Conservation (phyloP, 2,797 vertebrate genomes). For the Lateolabrax maculatus region DNA sequence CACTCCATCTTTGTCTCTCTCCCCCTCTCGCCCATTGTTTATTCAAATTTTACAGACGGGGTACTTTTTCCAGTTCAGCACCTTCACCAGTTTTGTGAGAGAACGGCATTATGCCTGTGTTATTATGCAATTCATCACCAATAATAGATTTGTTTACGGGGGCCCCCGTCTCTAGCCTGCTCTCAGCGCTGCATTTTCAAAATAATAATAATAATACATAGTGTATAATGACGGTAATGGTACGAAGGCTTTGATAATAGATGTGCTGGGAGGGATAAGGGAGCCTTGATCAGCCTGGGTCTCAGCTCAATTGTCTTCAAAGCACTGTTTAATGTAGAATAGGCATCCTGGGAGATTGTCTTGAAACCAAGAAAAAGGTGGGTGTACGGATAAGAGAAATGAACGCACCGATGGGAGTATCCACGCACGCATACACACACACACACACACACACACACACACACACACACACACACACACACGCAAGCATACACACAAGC, state of each 20-base stretch:
- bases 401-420: conserved; percentile 74
- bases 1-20: conserved; percentile 77
- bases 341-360: conserved; percentile 83
- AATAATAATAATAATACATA: conserved; percentile 89
- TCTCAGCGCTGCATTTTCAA: conserved; percentile 87
- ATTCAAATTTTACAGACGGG: conserved; percentile 90
- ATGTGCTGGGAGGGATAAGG: conserved; percentile 84
- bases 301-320: conserved; percentile 87
- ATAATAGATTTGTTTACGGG: conserved; percentile 92
- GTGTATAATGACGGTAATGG: conserved; percentile 88
- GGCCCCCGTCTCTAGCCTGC: conserved; percentile 82
- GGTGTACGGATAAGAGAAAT: conserved; percentile 83
- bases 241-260: conserved; percentile 86
- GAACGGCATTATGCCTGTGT: conserved; percentile 89
- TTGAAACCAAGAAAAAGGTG: conserved; percentile 84
- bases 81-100: conserved; percentile 88
- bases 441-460: conserved; percentile 23
- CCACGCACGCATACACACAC: no score
- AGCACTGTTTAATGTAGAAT: conserved; percentile 86
- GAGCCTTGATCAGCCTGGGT: conserved; percentile 84
- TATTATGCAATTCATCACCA: conserved; percentile 93
- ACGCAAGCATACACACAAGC: conserved; percentile 38
- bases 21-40: conserved; percentile 83
- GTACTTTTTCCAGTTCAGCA: conserved; percentile 91
- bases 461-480: conserved; percentile 44